These are phyloP conservation scores for Tachina fera DNA, from an alignment of 2,888 invertebrate species.

Conservation along the genomic window DNA sequence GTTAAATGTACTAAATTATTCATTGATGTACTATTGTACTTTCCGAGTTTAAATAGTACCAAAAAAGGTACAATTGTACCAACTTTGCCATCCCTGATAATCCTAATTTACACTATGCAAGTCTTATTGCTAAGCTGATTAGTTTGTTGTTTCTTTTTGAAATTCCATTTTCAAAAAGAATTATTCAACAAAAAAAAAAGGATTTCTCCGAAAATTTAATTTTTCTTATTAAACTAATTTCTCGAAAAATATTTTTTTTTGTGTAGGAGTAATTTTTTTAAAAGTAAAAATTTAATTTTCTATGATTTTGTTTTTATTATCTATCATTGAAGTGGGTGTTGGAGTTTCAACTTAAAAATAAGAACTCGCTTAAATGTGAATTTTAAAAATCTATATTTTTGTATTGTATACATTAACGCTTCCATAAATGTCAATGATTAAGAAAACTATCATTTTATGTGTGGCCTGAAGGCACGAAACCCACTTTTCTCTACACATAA, in stretches of 20 bases:
- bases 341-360: neutral
- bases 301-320: neutral
- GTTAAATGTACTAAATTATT: too few species aligned
- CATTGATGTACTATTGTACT: too few species aligned
- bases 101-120: too few species aligned
- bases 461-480: constrained; percentile 34
- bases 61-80: too few species aligned
- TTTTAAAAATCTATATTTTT: neutral
- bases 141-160: too few species aligned
- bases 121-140: too few species aligned
- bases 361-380: neutral
- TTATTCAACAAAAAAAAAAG: neutral
- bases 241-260: neutral
- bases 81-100: too few species aligned
- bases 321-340: constrained; percentile 11
- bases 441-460: constrained; percentile 8
- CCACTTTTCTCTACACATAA: constrained; percentile 12
- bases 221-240: neutral
- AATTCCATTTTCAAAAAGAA: too few species aligned
- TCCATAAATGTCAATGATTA: constrained; percentile 32
- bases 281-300: neutral
- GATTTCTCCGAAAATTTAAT: neutral
- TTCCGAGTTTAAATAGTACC: too few species aligned
- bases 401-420: constrained; percentile 34
- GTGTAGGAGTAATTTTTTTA: neutral